Conservation (phyloP, 2,797 vertebrate species). For the Lepilemur ruficaudatus region DNA sequence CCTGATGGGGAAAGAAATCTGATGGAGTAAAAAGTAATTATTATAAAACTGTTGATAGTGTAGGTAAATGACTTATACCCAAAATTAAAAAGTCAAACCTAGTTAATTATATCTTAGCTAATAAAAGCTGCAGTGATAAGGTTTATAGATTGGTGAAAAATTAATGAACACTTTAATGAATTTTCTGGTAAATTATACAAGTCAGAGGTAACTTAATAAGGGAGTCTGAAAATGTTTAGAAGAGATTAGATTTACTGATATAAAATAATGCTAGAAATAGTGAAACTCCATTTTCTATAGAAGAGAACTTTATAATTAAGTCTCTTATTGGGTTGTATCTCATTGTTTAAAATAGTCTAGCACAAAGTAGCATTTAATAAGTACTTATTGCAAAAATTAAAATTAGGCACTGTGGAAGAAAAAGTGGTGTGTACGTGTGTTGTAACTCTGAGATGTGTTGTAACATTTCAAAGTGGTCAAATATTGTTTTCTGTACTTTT, state of each 20-base stretch:
- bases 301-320: conserved; percentile 55
- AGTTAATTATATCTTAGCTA: conserved; percentile 83
- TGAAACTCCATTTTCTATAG: conserved; percentile 33
- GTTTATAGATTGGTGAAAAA: conserved; percentile 82
- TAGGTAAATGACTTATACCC: conserved; percentile 80
- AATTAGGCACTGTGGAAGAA: background rate
- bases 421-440: background rate
- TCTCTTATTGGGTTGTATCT: background rate
- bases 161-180: conserved; percentile 84
- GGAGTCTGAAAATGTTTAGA: conserved; percentile 74
- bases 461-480: background rate
- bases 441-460: background rate
- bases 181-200: conserved; percentile 81
- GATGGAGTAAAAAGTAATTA: conserved; percentile 82
- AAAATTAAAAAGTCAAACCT: conserved; percentile 81
- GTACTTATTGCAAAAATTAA: conserved; percentile 27
- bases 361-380: background rate
- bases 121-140: conserved; percentile 81
- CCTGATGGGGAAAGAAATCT: conserved; percentile 71
- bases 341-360: conserved; percentile 23
- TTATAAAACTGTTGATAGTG: conserved; percentile 77
- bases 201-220: conserved; percentile 80
- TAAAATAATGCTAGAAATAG: conserved; percentile 70
- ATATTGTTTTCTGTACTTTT: background rate
- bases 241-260: conserved; percentile 76